Evolutionary conservation across 2,113 vertebrate species (phyloP).

Genomic region (Excalfactoria chinensis): DNA sequence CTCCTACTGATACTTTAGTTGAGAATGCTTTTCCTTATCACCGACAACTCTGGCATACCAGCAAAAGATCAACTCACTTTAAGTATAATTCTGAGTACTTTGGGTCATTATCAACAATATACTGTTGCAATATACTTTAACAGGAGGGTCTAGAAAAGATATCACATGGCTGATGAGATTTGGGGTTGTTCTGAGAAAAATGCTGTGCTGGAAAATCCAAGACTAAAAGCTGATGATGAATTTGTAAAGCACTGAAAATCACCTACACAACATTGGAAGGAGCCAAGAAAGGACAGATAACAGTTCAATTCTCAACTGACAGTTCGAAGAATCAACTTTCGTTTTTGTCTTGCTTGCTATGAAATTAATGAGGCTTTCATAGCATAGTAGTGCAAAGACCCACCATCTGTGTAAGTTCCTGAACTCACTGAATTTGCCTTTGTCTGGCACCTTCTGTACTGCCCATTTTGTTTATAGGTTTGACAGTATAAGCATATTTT

Average conservation of each 20-base stretch:
- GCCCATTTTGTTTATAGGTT: conserved; percentile 12
- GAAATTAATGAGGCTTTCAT: conserved; percentile 59
- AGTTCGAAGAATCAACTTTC: neutral
- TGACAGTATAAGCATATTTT: conserved; percentile 43
- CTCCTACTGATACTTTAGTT: neutral
- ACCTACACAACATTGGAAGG: neutral
- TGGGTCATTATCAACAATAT: neutral
- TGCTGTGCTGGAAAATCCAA: neutral
- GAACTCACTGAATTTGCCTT: conserved; percentile 32
- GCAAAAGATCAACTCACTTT: neutral
- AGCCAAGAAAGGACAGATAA: neutral
- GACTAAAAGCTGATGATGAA: neutral
- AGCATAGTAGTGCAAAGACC: conserved; percentile 32
- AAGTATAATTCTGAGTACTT: neutral
- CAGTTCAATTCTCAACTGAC: neutral
- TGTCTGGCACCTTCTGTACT: conserved; percentile 58
- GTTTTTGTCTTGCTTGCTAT: conserved; percentile 11
- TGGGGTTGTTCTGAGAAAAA: neutral
- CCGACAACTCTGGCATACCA: neutral
- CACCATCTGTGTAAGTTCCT: conserved; percentile 41
- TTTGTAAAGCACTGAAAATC: neutral
- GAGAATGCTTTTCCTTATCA: neutral
- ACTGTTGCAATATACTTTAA: neutral
- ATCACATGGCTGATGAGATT: neutral
- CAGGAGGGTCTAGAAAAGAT: neutral